These are phyloP conservation scores for Phytoseiulus persimilis DNA, from an alignment of 2,888 invertebrate genomes.

Conservation along the genomic window DNA sequence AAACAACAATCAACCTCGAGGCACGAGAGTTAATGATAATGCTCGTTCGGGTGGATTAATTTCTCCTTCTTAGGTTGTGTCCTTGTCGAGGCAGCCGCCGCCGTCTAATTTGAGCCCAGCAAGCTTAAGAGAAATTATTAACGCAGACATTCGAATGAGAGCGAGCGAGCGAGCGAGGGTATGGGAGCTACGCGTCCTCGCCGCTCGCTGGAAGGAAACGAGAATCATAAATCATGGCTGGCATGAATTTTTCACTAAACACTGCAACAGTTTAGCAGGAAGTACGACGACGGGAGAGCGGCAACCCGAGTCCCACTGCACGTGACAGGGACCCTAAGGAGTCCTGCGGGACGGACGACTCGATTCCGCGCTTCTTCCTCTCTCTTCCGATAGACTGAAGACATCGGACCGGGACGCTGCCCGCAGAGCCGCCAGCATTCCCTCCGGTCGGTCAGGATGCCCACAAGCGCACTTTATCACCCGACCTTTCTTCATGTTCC, in stretches of 20 bases:
- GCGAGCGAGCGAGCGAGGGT: neutral
- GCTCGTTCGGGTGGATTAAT: neutral
- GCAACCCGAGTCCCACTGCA: neutral
- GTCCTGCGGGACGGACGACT: neutral
- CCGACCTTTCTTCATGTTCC: neutral
- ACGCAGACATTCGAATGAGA: neutral
- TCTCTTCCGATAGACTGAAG: neutral
- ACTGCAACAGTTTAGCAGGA: neutral
- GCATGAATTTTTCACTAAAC: conserved; percentile 5
- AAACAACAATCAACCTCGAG: neutral
- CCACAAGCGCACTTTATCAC: neutral
- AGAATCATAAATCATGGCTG: conserved; percentile 5
- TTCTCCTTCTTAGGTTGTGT: neutral
- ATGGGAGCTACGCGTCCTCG: neutral
- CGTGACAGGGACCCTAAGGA: neutral
- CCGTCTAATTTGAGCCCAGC: neutral
- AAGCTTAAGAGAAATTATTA: neutral
- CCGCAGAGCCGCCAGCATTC: neutral
- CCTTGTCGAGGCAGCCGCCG: neutral
- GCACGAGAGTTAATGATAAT: neutral
- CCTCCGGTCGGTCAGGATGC: neutral
- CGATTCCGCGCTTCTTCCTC: neutral
- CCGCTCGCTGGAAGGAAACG: neutral
- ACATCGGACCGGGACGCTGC: neutral
- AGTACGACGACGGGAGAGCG: neutral